Conservation (phyloP, 2,797 vertebrate species). For the Typhlichthys subterraneus region DNA sequence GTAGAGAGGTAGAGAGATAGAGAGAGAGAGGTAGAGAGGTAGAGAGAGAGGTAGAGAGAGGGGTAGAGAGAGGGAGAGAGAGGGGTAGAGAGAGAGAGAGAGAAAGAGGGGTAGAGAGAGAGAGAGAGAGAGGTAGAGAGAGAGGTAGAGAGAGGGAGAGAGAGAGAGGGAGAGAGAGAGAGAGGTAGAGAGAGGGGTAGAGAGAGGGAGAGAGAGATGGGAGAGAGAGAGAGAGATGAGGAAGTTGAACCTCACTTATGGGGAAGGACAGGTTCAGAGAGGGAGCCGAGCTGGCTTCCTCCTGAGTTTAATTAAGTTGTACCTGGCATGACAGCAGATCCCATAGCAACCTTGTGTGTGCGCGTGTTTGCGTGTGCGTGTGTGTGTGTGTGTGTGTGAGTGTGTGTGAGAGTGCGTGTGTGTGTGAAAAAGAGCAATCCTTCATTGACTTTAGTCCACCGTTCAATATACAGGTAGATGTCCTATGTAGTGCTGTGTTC, state of each 20-base stretch:
- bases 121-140: conserved; percentile 19
- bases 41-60: conserved; percentile 25
- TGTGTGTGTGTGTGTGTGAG: conserved; percentile 6
- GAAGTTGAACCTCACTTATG: neutral
- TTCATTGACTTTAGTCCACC: conserved; percentile 11
- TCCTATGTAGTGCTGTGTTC: neutral
- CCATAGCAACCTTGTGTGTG: conserved; percentile 7
- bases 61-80: conserved; percentile 26
- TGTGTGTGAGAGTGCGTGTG: conserved; percentile 11
- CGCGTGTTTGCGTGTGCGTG: neutral
- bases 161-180: conserved; percentile 29
- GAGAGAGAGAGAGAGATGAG: conserved; percentile 10
- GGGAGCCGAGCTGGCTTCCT: conserved; percentile 14
- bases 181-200: conserved; percentile 20
- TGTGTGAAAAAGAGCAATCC: conserved; percentile 3
- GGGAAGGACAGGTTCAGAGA: neutral
- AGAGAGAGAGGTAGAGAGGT: conserved; percentile 1
- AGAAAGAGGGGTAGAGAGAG: conserved; percentile 19
- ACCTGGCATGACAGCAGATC: conserved; percentile 37
- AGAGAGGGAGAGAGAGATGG: conserved; percentile 19
- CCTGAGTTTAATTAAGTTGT: conserved; percentile 46
- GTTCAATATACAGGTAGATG: conserved; percentile 29
- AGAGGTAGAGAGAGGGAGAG: conserved; percentile 19
- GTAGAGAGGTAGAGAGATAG: conserved; percentile 13
- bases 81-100: conserved; percentile 16